Conservation (phyloP, 64 coral and sea anemone genomes). For the Orbicella faveolata region DNA sequence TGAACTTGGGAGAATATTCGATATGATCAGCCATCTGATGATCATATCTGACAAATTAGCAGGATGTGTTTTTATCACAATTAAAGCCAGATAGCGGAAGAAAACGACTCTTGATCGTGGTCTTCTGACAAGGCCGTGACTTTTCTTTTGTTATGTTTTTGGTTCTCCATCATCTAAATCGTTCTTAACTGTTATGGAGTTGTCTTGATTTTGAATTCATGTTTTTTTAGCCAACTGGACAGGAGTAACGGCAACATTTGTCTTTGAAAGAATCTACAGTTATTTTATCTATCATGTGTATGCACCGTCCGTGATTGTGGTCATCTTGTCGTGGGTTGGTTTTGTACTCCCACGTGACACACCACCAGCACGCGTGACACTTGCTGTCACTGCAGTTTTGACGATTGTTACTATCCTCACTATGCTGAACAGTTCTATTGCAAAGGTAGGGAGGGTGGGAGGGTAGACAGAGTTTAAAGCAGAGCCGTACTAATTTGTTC, state of each 20-base stretch:
- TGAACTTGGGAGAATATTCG: too few species aligned
- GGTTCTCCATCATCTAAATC: not conserved
- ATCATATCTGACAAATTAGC: too few species aligned
- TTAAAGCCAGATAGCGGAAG: too few species aligned
- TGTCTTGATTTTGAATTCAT: not conserved
- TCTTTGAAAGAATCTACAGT: conserved; percentile 61
- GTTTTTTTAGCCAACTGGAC: conserved; percentile 58
- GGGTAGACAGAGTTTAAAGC: not conserved
- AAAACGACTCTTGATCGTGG: too few species aligned
- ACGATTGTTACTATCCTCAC: conserved; percentile 71
- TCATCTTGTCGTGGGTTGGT: conserved; percentile 65
- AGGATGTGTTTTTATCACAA: too few species aligned
- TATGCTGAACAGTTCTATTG: conserved; percentile 63
- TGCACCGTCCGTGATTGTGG: conserved; percentile 62
- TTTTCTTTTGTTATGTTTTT: not conserved
- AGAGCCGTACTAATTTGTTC: too few species aligned
- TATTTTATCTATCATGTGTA: conserved; percentile 74
- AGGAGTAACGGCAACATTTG: conserved; percentile 51
- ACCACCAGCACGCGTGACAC: conserved; percentile 65
- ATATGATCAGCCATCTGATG: too few species aligned
- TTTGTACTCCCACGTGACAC: conserved; percentile 73
- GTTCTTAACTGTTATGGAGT: not conserved
- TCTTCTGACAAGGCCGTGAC: not conserved
- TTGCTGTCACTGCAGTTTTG: conserved; percentile 63
- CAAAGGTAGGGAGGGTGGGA: conserved; percentile 48